Evolutionary conservation across 2,797 vertebrate species (phyloP).

Genomic region (Monodelphis domestica): DNA sequence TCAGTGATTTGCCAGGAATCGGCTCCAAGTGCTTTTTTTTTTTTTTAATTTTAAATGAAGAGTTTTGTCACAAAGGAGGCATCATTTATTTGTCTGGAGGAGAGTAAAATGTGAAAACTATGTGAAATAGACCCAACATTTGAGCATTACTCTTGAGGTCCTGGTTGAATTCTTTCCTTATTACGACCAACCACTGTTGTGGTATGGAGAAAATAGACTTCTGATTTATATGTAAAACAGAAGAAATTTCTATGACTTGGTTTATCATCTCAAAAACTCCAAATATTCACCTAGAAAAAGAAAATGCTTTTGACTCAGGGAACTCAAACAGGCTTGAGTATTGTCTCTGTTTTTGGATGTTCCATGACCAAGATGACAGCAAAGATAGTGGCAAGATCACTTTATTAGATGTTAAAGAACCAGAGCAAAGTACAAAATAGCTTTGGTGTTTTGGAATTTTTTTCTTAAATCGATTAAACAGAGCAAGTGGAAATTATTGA

Average conservation of each 20-base stretch:
- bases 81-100: conserved; percentile 62
- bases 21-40: conserved; percentile 54
- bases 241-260: conserved; percentile 44
- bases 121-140: conserved; percentile 22
- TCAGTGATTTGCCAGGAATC: conserved; percentile 46
- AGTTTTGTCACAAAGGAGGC: conserved; percentile 42
- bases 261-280: conserved; percentile 45
- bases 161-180: conserved; percentile 38
- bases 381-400: conserved; percentile 35
- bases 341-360: conserved; percentile 43
- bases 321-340: neutral
- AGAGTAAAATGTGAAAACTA: conserved; percentile 44
- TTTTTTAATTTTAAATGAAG: conserved; percentile 32
- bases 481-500: conserved; percentile 32
- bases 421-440: conserved; percentile 33
- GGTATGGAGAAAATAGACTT: neutral
- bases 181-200: conserved; percentile 18
- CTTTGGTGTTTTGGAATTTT: conserved; percentile 24
- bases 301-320: conserved; percentile 48
- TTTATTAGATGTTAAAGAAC: conserved; percentile 57
- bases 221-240: conserved; percentile 43
- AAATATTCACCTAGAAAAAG: conserved; percentile 33
- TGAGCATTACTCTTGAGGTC: conserved; percentile 23
- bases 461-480: neutral
- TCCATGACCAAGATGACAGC: neutral